phyloP scores from a whole-genome alignment of 2,888 invertebrate genomes.

The Netelia fuscicornis region DNA sequence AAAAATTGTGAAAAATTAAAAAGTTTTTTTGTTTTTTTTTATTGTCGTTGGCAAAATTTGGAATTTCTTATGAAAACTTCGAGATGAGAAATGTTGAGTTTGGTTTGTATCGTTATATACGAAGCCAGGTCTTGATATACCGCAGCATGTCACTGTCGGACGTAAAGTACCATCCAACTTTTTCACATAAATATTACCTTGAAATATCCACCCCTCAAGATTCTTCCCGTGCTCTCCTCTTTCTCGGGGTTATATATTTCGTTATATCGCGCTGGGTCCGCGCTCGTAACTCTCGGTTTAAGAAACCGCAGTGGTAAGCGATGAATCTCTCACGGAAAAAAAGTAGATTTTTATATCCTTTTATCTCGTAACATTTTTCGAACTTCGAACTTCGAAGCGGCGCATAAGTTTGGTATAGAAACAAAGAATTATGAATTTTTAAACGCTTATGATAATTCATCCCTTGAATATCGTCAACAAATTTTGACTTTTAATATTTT shows the following conservation, averaged over 20 bases:
- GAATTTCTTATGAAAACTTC: too few relatives aligned
- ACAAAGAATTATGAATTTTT: background rate
- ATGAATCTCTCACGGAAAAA: slow-evolving; percentile 3
- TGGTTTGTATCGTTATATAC: background rate
- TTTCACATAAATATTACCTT: slow-evolving; percentile 14
- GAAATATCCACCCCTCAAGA: slow-evolving; percentile 14
- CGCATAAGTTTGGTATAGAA: background rate
- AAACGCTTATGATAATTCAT: too few relatives aligned
- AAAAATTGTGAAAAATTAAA: background rate
- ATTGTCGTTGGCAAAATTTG: background rate
- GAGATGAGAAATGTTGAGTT: too few relatives aligned
- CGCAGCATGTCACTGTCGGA: background rate
- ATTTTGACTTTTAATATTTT: too few relatives aligned
- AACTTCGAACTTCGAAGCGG: background rate
- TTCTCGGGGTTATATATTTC: background rate
- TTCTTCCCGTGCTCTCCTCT: background rate
- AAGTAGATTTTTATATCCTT: background rate
- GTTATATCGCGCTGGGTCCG: background rate
- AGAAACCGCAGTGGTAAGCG: slow-evolving; percentile 3
- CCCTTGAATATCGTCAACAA: too few relatives aligned
- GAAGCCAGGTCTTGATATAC: background rate
- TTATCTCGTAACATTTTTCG: background rate
- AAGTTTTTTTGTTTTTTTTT: background rate
- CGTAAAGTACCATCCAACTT: slow-evolving; percentile 3
- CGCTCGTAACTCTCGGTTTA: slow-evolving; percentile 1